phyloP scores from a whole-genome alignment of 2,113 vertebrate species.

The Oryctolagus cuniculus region mOryCun1.1 NC_091450.1:40953001-40953500 shows the following conservation, averaged over 20 bases:
- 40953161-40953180: background rate
- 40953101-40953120: too few species aligned
- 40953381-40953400: constrained; percentile 44
- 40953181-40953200: background rate
- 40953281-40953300: constrained; percentile 32
- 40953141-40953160: background rate
- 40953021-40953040: too few species aligned
- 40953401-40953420: background rate
- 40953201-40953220: background rate
- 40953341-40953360: background rate
- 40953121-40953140: background rate
- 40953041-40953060: too few species aligned
- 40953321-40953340: background rate
- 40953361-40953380: background rate
- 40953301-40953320: background rate
- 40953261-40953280: background rate
- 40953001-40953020: too few species aligned
- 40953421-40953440: background rate
- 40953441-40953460: background rate
- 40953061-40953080: too few species aligned
- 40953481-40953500: background rate
- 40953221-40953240: background rate
- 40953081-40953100: too few species aligned
- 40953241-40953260: background rate
- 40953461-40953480: background rate